These are phyloP conservation scores for Drosophila setifemur DNA, from an alignment of 1,140 invertebrate genomes.

Conservation along the genomic window DNA sequence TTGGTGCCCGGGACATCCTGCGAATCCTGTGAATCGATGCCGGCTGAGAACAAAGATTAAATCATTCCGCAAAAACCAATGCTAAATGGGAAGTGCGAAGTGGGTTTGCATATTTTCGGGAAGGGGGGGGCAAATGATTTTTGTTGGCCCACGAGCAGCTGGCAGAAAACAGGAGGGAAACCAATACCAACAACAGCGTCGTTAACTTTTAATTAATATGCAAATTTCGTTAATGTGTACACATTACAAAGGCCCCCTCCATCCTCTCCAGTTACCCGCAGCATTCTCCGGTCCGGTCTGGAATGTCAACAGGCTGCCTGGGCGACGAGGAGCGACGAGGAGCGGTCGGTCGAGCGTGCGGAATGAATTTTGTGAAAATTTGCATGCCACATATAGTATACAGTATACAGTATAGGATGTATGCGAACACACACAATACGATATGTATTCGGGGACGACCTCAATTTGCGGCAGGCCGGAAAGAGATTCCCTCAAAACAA, in stretches of 20 bases:
- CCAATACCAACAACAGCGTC: slow-evolving; percentile 26
- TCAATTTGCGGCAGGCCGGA: slow-evolving; percentile 38
- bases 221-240: slow-evolving; percentile 67
- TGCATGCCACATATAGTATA: slow-evolving; percentile 13
- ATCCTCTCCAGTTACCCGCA: neutral
- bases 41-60: slow-evolving; percentile 15
- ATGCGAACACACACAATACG: neutral
- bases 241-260: slow-evolving; percentile 26
- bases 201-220: slow-evolving; percentile 78
- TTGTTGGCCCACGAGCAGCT: slow-evolving; percentile 17
- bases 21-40: neutral
- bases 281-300: slow-evolving; percentile 1
- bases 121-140: slow-evolving; percentile 23
- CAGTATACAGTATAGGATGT: too few species aligned
- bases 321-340: too few species aligned
- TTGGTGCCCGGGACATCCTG: slow-evolving; percentile 32
- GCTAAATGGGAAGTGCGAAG: neutral
- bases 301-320: slow-evolving; percentile 21
- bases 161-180: slow-evolving; percentile 5
- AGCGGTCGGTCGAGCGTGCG: neutral
- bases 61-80: slow-evolving; percentile 27
- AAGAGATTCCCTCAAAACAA: slow-evolving; percentile 4
- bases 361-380: slow-evolving; percentile 44
- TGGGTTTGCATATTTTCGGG: neutral
- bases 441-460: slow-evolving; percentile 40